Conservation (phyloP, 2,113 vertebrate genomes). For the Nycticebus coucang region DNA sequence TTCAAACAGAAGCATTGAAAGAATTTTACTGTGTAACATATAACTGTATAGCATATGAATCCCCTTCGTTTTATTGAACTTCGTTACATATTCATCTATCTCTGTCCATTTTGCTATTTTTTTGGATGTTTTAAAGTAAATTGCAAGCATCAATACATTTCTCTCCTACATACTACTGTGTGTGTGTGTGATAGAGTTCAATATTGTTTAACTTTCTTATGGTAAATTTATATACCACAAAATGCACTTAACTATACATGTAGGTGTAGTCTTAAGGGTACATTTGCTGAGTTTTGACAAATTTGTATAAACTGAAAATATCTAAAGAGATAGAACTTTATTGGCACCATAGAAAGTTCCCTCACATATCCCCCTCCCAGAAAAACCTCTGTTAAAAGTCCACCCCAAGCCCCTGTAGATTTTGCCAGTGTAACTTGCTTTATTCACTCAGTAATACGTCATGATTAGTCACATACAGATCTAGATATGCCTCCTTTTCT, state of each 20-base stretch:
- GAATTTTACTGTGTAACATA: background rate
- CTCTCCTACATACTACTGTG: background rate
- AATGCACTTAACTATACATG: background rate
- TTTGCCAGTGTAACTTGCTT: background rate
- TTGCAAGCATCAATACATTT: background rate
- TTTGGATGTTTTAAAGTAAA: slow-evolving; percentile 26
- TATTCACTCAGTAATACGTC: background rate
- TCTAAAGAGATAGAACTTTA: background rate
- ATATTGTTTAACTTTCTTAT: background rate
- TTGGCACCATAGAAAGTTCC: background rate
- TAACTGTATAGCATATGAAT: background rate
- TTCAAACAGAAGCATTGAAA: slow-evolving; percentile 11
- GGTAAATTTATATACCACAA: background rate
- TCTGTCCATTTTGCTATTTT: background rate
- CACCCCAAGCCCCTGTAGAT: background rate
- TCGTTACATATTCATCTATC: background rate
- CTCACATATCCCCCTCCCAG: background rate
- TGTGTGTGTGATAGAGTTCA: background rate
- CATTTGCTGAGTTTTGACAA: background rate
- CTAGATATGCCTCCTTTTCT: background rate
- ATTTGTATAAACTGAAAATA: background rate
- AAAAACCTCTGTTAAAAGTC: background rate
- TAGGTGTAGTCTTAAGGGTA: background rate
- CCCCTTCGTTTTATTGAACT: background rate
- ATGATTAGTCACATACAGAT: background rate